Evolutionary conservation across 2,888 invertebrate genomes (phyloP).

Genomic region (Mongoloraphidia duomilia): DNA sequence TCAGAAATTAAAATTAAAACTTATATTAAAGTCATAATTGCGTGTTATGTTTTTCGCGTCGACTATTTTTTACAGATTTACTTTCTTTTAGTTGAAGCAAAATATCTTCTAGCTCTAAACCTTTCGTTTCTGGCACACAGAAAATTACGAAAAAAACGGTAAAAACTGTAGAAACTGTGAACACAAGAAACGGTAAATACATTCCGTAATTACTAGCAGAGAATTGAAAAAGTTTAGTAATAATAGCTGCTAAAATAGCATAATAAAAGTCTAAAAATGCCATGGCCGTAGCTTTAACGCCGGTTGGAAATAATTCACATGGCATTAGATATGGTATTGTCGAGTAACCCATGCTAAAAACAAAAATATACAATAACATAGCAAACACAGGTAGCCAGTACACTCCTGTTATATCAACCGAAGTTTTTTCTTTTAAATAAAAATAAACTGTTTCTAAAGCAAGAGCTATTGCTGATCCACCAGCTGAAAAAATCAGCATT

Average conservation of each 20-base stretch:
- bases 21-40: too few relatives aligned
- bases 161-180: conserved; percentile 15
- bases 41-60: too few relatives aligned
- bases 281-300: conserved; percentile 19
- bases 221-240: conserved; percentile 21
- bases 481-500: conserved; percentile 31
- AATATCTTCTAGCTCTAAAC: conserved; percentile 24
- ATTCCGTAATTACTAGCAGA: conserved; percentile 20
- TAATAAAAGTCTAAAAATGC: conserved; percentile 18
- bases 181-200: conserved; percentile 22
- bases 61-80: conserved; percentile 1
- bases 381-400: conserved; percentile 18
- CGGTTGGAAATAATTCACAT: conserved; percentile 23
- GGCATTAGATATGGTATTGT: conserved; percentile 18
- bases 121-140: conserved; percentile 24
- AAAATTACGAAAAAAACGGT: conserved; percentile 17
- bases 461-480: conserved; percentile 23
- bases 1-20: too few relatives aligned
- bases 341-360: conserved; percentile 18
- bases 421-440: conserved; percentile 18
- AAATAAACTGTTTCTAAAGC: conserved; percentile 20
- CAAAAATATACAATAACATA: conserved; percentile 16
- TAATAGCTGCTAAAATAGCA: conserved; percentile 14
- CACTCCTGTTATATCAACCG: conserved; percentile 12
- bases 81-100: conserved; percentile 20